Percentiles rank a stretch among this genome's conserved stretches.
Conservation (phyloP, 2,797 vertebrate genomes). For the Varecia variegata region DNA sequence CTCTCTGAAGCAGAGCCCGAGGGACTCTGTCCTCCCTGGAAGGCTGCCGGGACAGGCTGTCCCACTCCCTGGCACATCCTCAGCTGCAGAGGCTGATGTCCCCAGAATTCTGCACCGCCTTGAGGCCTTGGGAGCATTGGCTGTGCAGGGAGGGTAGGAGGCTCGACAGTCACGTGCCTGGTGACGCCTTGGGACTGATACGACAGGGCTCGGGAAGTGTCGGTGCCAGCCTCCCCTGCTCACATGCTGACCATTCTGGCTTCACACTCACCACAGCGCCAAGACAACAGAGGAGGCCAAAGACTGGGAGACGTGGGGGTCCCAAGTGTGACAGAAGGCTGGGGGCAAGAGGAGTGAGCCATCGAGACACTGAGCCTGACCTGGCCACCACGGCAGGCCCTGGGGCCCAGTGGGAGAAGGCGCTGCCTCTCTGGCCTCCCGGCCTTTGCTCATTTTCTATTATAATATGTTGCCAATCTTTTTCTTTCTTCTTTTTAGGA, state of each 20-base stretch:
- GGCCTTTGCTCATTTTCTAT: accelerated
- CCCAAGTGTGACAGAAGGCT: background rate
- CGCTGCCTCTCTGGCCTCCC: background rate
- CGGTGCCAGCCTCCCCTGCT: background rate
- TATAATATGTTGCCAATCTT: accelerated
- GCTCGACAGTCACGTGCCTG: too few relatives aligned
- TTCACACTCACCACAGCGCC: background rate
- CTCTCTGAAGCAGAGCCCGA: background rate
- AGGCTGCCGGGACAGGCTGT: background rate
- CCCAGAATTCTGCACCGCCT: background rate
- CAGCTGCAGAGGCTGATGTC: background rate
- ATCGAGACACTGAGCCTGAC: background rate
- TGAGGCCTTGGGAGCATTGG: accelerated
- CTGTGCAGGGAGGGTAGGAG: background rate
- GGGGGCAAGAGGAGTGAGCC: too few relatives aligned
- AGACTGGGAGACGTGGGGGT: background rate
- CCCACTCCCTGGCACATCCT: accelerated
- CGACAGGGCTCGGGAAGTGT: accelerated
- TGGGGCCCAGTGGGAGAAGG: background rate
- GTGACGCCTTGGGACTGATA: too few relatives aligned
- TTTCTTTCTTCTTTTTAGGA: too few relatives aligned
- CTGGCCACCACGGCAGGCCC: background rate
- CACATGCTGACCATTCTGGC: background rate
- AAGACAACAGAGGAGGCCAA: background rate
- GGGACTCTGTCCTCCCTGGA: background rate